Base-by-base conservation (phyloP, 2,113 vertebrate species). In the Regulus satrapa region DNA sequence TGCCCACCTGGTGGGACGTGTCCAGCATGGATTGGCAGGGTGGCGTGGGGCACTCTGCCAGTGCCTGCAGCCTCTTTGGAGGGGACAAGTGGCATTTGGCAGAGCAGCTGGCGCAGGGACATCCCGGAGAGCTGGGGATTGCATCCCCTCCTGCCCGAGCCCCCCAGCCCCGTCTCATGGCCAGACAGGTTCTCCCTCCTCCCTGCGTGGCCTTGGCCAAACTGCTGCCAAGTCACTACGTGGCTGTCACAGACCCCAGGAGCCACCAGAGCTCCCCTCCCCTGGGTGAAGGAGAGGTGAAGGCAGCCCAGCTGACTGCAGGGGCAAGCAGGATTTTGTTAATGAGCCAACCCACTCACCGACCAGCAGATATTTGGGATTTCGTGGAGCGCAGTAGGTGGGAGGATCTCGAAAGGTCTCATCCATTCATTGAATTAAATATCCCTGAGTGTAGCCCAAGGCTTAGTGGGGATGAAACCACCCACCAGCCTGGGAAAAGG, bases 381-480 rank as follows among this genome's bases (percentile, higher is more conserved):
- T 95, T 88, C 24, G 0, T 28, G 59, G 67, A 90, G 49, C 0
- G 0, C 83, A 46, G 91, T 36, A 36, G 68, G 91, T 95, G 92
- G 94, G 94, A 95, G 96, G 95, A 88, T 92, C 92, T 89, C 17
- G 18, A 95, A 97, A 95, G 93, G 89, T 92, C 94, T 95, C 89
- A 74, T 92, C 91, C 93, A 87, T 95, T 96, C 95, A 94, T 19
- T 36, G 80, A 95, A 84, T 89, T 81, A 85, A 96, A 92, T 72
- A 95, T 91, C 96, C 94, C 77, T n/a, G 77, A 81, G 84, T 45
- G 69, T 15, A 74, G 84, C 84, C 80, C 77, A 48, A 71, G 89
- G 76, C 80, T 84, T 63, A 84, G 54, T 32, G 59, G 80, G 76
- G 59, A 31, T 20, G 61, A 77, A 91, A 26, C 73, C 89, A 63